These are phyloP conservation scores for Drosophila repletoides DNA, from an alignment of 1,140 invertebrate species.

Conservation along the genomic window DNA sequence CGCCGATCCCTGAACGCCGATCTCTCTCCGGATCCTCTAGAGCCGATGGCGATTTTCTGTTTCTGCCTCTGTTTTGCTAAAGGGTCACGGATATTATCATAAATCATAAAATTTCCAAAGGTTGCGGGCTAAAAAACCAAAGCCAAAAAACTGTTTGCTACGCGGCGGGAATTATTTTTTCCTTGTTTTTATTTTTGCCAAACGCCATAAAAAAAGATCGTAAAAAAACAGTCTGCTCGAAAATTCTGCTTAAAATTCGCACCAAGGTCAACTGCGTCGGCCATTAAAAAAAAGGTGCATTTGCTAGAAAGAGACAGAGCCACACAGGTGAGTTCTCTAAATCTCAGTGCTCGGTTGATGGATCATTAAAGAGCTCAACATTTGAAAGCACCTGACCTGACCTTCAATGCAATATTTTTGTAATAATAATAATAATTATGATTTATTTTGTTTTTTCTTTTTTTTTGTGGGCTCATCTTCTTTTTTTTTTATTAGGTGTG, in stretches of 20 bases:
- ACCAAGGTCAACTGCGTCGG: constrained; percentile 60
- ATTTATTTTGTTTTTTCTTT: too few species aligned
- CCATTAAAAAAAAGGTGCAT: constrained; percentile 67
- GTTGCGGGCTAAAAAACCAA: constrained; percentile 69
- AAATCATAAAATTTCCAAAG: constrained; percentile 80
- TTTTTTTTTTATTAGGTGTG: constrained; percentile 34
- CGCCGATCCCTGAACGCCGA: constrained; percentile 47
- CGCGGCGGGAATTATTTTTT: constrained; percentile 38
- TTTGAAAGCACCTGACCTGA: constrained; percentile 18
- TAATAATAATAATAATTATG: constrained; percentile 59
- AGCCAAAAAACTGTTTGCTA: constrained; percentile 69
- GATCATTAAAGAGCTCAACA: constrained; percentile 42
- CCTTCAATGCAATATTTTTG: constrained; percentile 38
- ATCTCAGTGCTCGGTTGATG: constrained; percentile 7
- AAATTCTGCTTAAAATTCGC: constrained; percentile 68
- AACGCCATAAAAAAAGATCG: constrained; percentile 48
- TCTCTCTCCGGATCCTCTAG: too few species aligned
- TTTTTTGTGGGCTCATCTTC: constrained; percentile 42
- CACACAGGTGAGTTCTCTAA: neutral
- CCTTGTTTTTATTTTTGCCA: constrained; percentile 16
- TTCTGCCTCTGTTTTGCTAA: constrained; percentile 49
- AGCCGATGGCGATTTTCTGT: constrained; percentile 31
- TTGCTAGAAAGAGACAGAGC: constrained; percentile 8
- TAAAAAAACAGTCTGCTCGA: constrained; percentile 62
- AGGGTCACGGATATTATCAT: constrained; percentile 72